Evolutionary conservation across 2,888 invertebrate genomes (phyloP).

Genomic region (Dryocosmus kuriphilus): DNA sequence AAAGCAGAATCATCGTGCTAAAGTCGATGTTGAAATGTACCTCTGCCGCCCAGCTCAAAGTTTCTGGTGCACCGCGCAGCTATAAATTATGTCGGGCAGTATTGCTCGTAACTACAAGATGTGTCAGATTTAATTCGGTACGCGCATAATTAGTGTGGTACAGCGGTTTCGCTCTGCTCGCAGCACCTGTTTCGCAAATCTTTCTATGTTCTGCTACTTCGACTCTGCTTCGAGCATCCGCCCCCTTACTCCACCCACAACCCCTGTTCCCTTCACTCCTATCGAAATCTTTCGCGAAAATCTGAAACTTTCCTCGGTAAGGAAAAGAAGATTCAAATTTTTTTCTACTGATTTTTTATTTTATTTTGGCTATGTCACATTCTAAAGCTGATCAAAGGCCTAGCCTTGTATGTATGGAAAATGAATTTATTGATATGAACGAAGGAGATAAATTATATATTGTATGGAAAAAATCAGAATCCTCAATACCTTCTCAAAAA

Average conservation of each 20-base stretch:
- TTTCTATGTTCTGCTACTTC: constrained; percentile 53
- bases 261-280: constrained; percentile 9
- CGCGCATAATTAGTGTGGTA: constrained; percentile 57
- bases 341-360: not conserved
- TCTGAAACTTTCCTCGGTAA: constrained; percentile 4
- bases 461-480: too few species aligned
- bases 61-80: constrained; percentile 34
- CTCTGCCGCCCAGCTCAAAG: constrained; percentile 30
- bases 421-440: too few species aligned
- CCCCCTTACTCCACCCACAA: constrained; percentile 24
- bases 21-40: constrained; percentile 40
- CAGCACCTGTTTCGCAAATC: constrained; percentile 73
- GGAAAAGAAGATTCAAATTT: not conserved
- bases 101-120: constrained; percentile 53
- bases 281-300: constrained; percentile 52
- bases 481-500: too few species aligned
- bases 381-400: not conserved
- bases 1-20: constrained; percentile 25
- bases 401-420: too few species aligned
- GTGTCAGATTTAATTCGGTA: constrained; percentile 58
- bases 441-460: too few species aligned
- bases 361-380: not conserved
- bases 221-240: constrained; percentile 38
- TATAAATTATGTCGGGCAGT: constrained; percentile 53
- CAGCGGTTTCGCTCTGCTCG: constrained; percentile 73